Base-by-base conservation (phyloP, 1,140 invertebrate species). In the Charaxes varanes region DNA sequence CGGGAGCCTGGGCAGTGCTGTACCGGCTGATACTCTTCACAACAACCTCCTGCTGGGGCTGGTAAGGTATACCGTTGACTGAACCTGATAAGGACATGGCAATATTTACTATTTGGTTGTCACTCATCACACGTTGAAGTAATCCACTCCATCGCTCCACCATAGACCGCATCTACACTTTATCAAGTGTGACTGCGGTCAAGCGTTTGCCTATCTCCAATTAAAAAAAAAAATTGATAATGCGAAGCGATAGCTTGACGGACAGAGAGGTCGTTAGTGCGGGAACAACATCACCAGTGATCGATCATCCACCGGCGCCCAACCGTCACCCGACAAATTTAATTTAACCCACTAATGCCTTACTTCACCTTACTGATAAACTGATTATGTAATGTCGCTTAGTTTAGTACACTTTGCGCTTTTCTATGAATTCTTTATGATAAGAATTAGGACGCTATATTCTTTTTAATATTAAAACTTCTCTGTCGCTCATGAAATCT, bases 1-100 rank as follows among this genome's bases (percentile, higher is more conserved):
- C 79, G 0, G 81, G 81, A 12, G 81, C 76, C 6, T 72, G 60
- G 17, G 69, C 65, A 3, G 80, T 73, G 51, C 74, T 84, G 62
- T 85, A 85, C 0, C 78, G 66, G 32, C 78, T 79, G 43, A 82
- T 59, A 18, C 77, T 82, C 61, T 82, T 82, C 51, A 82, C 77
- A 11, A 81, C 77, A 30, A 82, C 74, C 28, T 82, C 77, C 15
- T 74, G 72, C 14, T 76, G 69, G 0, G 74, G 68, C 45, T 67
- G 71, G 54, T 77, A 82, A 2, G 68, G 62, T 24, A 77, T 67
- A 0, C 77, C 77, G 31, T 82, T 82, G n/a, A 79, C 50, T 18
- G 77, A 79, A 4, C 60, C 77, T 81, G 36, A 2, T 28, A 31
- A 32, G 12, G 18, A 6, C 15, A 17, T 6, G 18, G 11, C 8